These are phyloP conservation scores for Cryptus viduatorius DNA, from an alignment of 2,888 invertebrate species.

Conservation along the genomic window DNA sequence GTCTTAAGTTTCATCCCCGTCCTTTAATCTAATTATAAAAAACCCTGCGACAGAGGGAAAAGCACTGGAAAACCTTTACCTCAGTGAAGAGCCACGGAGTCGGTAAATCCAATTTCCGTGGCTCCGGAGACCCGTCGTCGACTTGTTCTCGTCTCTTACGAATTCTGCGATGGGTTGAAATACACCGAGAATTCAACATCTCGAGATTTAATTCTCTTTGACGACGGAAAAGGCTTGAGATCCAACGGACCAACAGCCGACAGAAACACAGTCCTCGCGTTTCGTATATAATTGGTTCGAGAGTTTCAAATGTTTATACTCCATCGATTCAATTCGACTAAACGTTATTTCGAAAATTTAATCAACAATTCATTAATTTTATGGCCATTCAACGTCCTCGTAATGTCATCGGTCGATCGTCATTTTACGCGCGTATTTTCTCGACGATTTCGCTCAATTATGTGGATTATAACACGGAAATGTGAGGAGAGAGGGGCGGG, in stretches of 20 bases:
- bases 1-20: slow-evolving; percentile 8
- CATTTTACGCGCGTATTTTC: slow-evolving; percentile 1
- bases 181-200: slow-evolving; percentile 37
- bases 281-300: slow-evolving; percentile 32
- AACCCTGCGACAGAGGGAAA: neutral
- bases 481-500: too few relatives aligned
- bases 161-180: slow-evolving; percentile 14
- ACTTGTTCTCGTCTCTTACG: neutral
- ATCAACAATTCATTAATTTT: slow-evolving; percentile 33
- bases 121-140: slow-evolving; percentile 36
- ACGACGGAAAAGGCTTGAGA: neutral
- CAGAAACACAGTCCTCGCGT: neutral
- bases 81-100: slow-evolving; percentile 27
- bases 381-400: neutral
- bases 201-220: slow-evolving; percentile 34
- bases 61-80: slow-evolving; percentile 43
- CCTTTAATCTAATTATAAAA: slow-evolving; percentile 32
- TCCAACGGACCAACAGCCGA: neutral
- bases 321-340: slow-evolving; percentile 21
- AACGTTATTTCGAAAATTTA: slow-evolving; percentile 4
- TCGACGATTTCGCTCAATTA: neutral
- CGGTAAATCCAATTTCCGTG: slow-evolving; percentile 60
- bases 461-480: neutral
- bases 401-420: slow-evolving; percentile 27
- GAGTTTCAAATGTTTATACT: slow-evolving; percentile 21